Evolutionary conservation across 2,888 invertebrate genomes (phyloP), one percentile per base, ranked within the genome.

Genomic region (Drosophila neutralis): DNA sequence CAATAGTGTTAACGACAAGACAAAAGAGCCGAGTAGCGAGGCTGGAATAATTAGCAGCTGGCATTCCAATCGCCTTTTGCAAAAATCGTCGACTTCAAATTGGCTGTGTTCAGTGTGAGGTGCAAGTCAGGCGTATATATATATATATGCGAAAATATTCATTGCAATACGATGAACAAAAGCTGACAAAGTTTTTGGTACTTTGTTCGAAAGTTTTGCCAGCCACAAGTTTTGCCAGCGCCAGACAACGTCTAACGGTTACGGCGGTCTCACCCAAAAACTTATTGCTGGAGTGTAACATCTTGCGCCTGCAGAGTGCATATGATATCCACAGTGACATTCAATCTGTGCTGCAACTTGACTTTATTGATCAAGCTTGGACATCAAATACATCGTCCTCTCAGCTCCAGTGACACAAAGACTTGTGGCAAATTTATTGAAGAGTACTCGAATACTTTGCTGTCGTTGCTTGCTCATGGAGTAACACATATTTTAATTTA

Each of bases 281-380:
- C 57, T 29, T 21, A n/a, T 31, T n/a, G 38, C 24, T 38, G 31
- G 52, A 18, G 15, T 31, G 27, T 53, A 52, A 51, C 62, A 59
- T 42, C 29, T 48, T 67, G 49, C 18, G 24, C 21, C 61, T 31
- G 29, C 51, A 48, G 11, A 58, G 77, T 70, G 82, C 89, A 84
- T 85, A 85, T 85, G 85, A 87, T 87, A 87, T 85, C 71, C 78
- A 65, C 60, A 67, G 69, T 82, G 85, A 89, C 89, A 86, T 86
- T 86, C 82, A 89, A 87, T 86, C 87, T 80, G 67, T 82, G 76
- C 51, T 70, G 64, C 66, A 65, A 71, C 75, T 75, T 72, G 80
- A 78, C 84, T 81, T 76, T 79, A 86, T 69, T 84, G 89, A 83
- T 79, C 83, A 66, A 68, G 60, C 58, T 52, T 45, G 53, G 48